A percentile compares a stretch with the other conserved stretches of the same genome.
These are phyloP conservation scores for Galeopterus variegatus DNA, from an alignment of 2,113 vertebrate species.

Conservation along the genomic window DNA sequence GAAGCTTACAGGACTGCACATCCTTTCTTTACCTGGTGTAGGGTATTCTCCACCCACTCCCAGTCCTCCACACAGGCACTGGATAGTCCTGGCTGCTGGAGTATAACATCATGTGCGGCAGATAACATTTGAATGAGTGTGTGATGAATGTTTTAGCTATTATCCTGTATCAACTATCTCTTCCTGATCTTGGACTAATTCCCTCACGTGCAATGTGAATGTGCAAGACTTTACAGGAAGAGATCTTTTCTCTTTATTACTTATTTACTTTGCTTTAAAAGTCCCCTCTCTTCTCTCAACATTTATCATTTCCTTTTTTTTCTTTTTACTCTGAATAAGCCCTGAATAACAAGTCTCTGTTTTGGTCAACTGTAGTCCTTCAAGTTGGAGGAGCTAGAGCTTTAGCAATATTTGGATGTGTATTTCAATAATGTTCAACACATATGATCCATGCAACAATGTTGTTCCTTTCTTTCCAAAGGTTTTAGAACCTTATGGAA, in stretches of 20 bases:
- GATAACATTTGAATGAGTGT: neutral
- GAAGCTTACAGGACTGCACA: neutral
- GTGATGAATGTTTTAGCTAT: neutral
- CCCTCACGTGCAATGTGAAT: neutral
- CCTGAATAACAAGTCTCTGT: neutral
- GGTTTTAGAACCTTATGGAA: conserved; percentile 39
- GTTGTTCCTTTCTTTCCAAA: conserved; percentile 7
- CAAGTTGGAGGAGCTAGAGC: neutral
- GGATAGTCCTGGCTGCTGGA: neutral
- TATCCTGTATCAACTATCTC: neutral
- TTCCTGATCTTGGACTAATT: neutral
- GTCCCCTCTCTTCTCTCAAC: neutral
- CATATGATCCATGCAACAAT: neutral
- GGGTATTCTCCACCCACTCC: neutral
- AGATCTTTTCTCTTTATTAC: neutral
- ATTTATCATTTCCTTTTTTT: conserved; percentile 23
- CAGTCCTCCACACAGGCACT: neutral
- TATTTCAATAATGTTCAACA: conserved; percentile 50
- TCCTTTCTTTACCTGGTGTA: neutral
- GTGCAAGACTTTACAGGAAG: neutral
- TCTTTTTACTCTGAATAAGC: neutral
- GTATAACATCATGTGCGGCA: neutral
- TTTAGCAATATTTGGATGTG: conserved; percentile 8
- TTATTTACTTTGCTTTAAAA: conserved; percentile 3
- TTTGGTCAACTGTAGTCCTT: neutral